Evolutionary conservation across 2,113 vertebrate genomes (phyloP).

Genomic region (Hemiprocne comata): DNA sequence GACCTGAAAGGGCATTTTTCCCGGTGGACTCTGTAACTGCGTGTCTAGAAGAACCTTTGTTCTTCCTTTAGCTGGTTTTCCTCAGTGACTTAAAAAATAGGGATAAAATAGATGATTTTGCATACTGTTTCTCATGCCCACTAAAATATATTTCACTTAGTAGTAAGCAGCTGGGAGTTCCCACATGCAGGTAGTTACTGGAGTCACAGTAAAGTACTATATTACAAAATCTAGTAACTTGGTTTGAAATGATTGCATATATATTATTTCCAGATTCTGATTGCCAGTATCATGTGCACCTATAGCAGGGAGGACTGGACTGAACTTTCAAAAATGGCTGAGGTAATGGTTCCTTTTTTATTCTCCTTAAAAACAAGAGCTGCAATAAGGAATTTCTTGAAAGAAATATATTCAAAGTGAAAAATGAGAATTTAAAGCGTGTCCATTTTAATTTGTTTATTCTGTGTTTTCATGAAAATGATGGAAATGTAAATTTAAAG

Average conservation of each 20-base stretch:
- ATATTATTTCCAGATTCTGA: constrained; percentile 82
- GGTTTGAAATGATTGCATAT: neutral
- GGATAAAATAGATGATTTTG: neutral
- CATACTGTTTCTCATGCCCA: neutral
- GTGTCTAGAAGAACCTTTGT: neutral
- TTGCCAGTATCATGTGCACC: constrained; percentile 91
- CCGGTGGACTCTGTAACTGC: neutral
- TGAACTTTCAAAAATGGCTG: constrained; percentile 86
- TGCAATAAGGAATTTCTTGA: constrained; percentile 23
- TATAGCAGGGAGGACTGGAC: constrained; percentile 90
- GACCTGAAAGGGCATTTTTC: neutral
- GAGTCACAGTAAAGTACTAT: neutral
- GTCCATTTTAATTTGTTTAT: constrained; percentile 73
- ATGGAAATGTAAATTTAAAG: constrained; percentile 75
- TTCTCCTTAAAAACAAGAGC: constrained; percentile 52
- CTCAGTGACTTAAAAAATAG: neutral
- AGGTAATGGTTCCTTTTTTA: constrained; percentile 79
- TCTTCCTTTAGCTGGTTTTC: neutral
- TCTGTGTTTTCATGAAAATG: constrained; percentile 74
- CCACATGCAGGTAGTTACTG: neutral
- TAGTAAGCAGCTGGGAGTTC: neutral
- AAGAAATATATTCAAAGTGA: constrained; percentile 42
- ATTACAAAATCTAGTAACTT: neutral
- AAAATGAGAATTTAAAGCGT: constrained; percentile 63
- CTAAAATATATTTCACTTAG: neutral